Conservation (phyloP, 2,888 invertebrate species). For the Amiota mariae region DNA sequence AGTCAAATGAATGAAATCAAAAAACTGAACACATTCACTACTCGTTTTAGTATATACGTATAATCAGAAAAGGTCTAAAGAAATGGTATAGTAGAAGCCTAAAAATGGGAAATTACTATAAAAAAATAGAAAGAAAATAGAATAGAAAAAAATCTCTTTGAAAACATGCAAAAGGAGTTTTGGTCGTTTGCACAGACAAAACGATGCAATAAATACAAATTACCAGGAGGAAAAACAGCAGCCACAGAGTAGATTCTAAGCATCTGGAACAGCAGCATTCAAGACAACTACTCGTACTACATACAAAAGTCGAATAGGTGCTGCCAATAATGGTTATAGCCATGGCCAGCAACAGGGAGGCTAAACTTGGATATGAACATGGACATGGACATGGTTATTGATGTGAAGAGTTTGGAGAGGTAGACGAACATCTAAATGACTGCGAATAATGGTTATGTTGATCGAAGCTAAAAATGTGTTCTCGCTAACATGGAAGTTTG, state of each 20-base stretch:
- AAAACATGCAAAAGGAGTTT: slow-evolving; percentile 66
- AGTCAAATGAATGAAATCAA: slow-evolving; percentile 10
- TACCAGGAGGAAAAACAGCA: slow-evolving; percentile 41
- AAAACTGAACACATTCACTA: background rate
- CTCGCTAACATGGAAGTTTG: background rate
- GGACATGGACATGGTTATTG: background rate
- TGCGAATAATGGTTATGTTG: slow-evolving; percentile 59
- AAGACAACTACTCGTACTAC: slow-evolving; percentile 4
- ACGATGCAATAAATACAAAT: slow-evolving; percentile 71
- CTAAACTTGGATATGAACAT: background rate
- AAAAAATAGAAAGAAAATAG: background rate
- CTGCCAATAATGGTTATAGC: slow-evolving; percentile 65
- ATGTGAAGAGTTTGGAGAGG: slow-evolving; percentile 18
- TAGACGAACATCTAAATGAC: slow-evolving; percentile 58
- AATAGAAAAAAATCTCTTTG: slow-evolving; percentile 1
- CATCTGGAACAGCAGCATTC: slow-evolving; percentile 30
- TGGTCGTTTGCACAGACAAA: slow-evolving; percentile 67
- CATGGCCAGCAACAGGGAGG: background rate
- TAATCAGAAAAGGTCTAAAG: slow-evolving; percentile 1
- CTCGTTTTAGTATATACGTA: no score
- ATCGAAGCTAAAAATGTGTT: background rate
- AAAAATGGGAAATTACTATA: background rate
- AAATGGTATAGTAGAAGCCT: background rate
- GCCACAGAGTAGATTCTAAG: background rate
- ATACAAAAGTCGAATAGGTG: slow-evolving; percentile 52